Percentiles rank a stretch among this genome's conserved stretches.
These are phyloP conservation scores for Eupithecia centaureata DNA, from an alignment of 2,888 invertebrate genomes.

Conservation along the genomic window DNA sequence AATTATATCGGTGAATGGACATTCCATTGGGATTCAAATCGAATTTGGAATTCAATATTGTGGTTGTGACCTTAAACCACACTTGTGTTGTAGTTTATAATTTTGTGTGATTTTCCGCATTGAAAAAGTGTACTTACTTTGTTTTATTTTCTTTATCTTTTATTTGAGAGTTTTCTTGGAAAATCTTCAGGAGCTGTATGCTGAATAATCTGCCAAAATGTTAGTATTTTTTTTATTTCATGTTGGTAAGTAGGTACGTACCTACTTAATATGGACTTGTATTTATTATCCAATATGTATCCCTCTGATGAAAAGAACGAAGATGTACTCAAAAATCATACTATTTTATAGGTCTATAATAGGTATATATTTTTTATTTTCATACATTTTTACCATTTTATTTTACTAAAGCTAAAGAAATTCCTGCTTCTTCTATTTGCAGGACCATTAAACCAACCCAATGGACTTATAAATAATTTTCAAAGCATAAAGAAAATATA, in stretches of 20 bases:
- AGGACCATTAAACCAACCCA: neutral
- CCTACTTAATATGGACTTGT: neutral
- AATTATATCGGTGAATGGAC: conserved; percentile 56
- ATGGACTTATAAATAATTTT: neutral
- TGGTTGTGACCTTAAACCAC: conserved; percentile 53
- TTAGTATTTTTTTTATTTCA: conserved; percentile 24
- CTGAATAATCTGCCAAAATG: conserved; percentile 31
- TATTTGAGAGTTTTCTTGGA: conserved; percentile 7
- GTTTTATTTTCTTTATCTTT: conserved; percentile 6
- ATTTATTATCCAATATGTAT: no score
- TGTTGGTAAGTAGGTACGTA: neutral
- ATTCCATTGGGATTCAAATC: conserved; percentile 48
- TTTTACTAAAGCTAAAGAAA: no score
- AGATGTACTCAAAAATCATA: neutral
- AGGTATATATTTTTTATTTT: neutral
- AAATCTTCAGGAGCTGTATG: conserved; percentile 14
- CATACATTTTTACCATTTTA: no score
- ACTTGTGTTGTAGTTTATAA: conserved; percentile 27
- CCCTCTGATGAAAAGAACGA: no score
- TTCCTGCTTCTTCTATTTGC: neutral
- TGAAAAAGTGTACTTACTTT: conserved; percentile 7
- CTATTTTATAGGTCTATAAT: neutral
- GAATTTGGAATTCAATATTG: conserved; percentile 44
- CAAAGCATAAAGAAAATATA: neutral
- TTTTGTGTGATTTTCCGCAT: conserved; percentile 33